Evolutionary conservation across 2,113 vertebrate species (phyloP), one percentile per base, ranked within the genome.

Genomic region (Forbesichthys papilliferus): DNA sequence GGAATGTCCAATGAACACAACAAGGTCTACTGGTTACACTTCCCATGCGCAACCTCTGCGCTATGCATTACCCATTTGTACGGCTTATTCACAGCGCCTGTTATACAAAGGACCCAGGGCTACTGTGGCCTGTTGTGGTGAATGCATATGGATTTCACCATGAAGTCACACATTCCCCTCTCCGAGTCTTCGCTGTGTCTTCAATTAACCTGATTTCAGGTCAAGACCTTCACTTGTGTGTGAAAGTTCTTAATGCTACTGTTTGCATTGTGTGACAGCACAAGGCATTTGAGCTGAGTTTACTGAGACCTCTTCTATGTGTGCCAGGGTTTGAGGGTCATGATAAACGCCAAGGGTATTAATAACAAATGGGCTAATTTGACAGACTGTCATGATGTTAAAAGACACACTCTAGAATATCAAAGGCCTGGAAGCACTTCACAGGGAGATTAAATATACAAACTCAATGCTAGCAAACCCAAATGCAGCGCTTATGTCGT

Each of bases 1-100:
- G 89, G 85, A 86, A 89, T 88, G 59, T 87, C 84, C 82, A 78
- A 84, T 64, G 59, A 84, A 84, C 84, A 86, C 84, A 85, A 81
- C 71, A 66, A 71, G 71, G 54, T 63, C 69, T 56, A 58, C 62
- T 71, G 80, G 80, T 79, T 82, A 57, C 63, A 79, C 71, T 84
- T 85, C 74, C 71, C 71, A 51, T 79, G 74, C 5, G 48, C 61
- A 71, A 74, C 51, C 66, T 73, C 76, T 61, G 52, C 48, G 65
- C 78, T 76, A 68, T 75, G 85, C 58, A 60, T 77, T 46, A 70
- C 67, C 55, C 66, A 53, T 81, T 78, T 69, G 75, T 78, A 68
- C 49, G 68, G 68, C 71, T 80, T 78, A 79, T 76, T 84, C 80
- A 78, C 74, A 62, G 55, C 36, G 58, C 20, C 46, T 1, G 7